Evolutionary conservation across 2,113 vertebrate genomes (phyloP).

Genomic region (Atherinomorus stipes): DNA sequence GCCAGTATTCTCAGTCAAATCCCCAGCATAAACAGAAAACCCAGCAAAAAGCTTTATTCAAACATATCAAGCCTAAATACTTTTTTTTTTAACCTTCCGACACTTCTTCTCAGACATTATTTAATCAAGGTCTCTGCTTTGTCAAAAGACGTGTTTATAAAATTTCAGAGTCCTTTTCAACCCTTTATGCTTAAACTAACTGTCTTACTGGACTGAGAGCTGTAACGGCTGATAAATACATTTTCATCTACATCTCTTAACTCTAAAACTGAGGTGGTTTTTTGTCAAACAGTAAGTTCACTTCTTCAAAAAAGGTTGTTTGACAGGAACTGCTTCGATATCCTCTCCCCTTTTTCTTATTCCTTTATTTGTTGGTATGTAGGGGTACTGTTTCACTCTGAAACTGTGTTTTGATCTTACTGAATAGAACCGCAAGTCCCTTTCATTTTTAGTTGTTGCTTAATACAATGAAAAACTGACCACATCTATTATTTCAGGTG

Average conservation of each 20-base stretch:
- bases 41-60: conserved; percentile 9
- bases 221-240: conserved; percentile 38
- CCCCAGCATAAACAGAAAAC: neutral
- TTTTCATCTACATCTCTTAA: conserved; percentile 40
- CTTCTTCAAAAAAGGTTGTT: conserved; percentile 21
- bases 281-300: conserved; percentile 29
- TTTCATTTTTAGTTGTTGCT: no score
- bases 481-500: no score
- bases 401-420: neutral
- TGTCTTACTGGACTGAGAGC: conserved; percentile 37
- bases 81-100: conserved; percentile 21
- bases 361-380: no score
- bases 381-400: neutral
- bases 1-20: conserved; percentile 9
- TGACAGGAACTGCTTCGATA: no score
- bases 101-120: conserved; percentile 39
- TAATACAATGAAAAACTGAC: no score
- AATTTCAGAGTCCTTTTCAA: conserved; percentile 45
- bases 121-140: conserved; percentile 63
- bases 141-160: conserved; percentile 42
- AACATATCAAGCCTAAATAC: conserved; percentile 5
- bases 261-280: conserved; percentile 26
- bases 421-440: no score
- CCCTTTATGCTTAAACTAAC: conserved; percentile 37
- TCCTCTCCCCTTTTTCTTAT: no score